These are phyloP conservation scores for Heliothis peltigera DNA, from an alignment of 2,888 invertebrate species.

Conservation along the genomic window DNA sequence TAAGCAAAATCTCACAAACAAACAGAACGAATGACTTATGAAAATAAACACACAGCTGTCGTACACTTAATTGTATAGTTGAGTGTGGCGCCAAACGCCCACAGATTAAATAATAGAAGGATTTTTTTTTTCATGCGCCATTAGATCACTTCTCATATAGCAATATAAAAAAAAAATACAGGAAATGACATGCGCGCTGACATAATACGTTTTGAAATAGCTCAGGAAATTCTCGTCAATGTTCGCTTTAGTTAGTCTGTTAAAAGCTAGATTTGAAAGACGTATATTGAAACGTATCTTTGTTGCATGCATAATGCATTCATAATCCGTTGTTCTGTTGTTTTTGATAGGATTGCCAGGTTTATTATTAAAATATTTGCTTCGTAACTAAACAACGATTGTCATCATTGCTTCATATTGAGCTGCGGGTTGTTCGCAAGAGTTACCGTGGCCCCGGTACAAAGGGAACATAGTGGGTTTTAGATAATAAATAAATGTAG, in stretches of 20 bases:
- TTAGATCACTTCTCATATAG: slow-evolving; percentile 15
- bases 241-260: neutral
- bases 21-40: slow-evolving; percentile 39
- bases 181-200: neutral
- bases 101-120: slow-evolving; percentile 17
- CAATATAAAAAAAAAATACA: slow-evolving; percentile 6
- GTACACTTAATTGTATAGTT: slow-evolving; percentile 26
- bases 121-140: slow-evolving; percentile 2
- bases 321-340: neutral
- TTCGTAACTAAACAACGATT: too few relatives aligned
- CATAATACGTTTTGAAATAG: slow-evolving; percentile 12
- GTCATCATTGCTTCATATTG: too few relatives aligned
- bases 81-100: slow-evolving; percentile 52
- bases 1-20: slow-evolving; percentile 5
- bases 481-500: too few relatives aligned
- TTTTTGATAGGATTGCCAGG: neutral
- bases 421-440: too few relatives aligned
- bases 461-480: too few relatives aligned
- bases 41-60: slow-evolving; percentile 37
- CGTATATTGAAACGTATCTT: neutral
- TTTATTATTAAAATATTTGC: neutral
- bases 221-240: slow-evolving; percentile 26
- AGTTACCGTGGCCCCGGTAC: too few relatives aligned
- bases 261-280: neutral
- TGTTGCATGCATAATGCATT: neutral